These are phyloP conservation scores for Acomys russatus DNA, from an alignment of 2,797 vertebrate species.

Conservation along the genomic window DNA sequence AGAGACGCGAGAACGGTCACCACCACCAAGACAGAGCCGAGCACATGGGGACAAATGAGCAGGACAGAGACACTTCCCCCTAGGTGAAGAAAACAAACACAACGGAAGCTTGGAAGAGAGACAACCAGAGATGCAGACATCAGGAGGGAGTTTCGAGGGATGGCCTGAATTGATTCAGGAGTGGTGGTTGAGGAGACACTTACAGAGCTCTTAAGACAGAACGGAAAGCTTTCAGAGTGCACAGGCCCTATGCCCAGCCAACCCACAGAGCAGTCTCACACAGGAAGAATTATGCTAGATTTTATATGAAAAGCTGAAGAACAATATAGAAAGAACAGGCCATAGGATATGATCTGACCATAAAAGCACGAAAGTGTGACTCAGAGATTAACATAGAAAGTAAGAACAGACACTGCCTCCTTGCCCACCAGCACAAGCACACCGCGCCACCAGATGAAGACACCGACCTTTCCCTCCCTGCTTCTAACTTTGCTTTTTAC, in stretches of 20 bases:
- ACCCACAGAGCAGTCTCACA: not conserved
- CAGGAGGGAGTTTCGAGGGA: not conserved
- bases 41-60: not conserved
- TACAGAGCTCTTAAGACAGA: constrained; percentile 15
- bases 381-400: constrained; percentile 65
- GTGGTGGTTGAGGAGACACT: not conserved
- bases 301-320: constrained; percentile 24
- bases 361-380: constrained; percentile 70
- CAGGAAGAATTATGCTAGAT: not conserved
- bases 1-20: not conserved
- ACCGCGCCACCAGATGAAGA: not conserved
- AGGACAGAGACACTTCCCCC: not conserved
- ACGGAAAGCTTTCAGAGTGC: constrained; percentile 10
- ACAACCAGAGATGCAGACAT: not conserved
- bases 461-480: not conserved
- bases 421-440: constrained; percentile 57
- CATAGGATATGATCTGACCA: not conserved
- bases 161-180: not conserved
- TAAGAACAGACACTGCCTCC: constrained; percentile 55
- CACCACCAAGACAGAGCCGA: not conserved
- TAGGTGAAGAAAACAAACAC: not conserved
- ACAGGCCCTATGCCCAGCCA: not conserved
- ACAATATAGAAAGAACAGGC: constrained; percentile 49
- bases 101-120: constrained; percentile 38
- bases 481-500: not conserved